Conservation (phyloP, 1,140 invertebrate genomes). For the Cephus cinctus region DNA sequence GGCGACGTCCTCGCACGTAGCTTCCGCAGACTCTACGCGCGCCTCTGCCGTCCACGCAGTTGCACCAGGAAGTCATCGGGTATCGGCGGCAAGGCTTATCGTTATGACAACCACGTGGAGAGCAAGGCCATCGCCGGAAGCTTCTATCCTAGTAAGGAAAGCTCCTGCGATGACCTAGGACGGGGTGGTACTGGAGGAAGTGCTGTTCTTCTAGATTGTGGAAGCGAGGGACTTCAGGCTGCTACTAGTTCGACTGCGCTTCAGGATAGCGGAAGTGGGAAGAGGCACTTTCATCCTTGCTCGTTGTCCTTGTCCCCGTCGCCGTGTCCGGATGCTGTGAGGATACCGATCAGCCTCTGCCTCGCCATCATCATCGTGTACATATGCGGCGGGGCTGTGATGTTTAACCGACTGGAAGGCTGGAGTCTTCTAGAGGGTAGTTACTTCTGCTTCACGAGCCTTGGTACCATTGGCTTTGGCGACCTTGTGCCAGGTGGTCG, state of each 20-base stretch:
- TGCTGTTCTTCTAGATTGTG: conserved; percentile 45
- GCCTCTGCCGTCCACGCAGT: conserved; percentile 47
- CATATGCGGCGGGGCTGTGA: conserved; percentile 84
- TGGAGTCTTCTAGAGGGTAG: conserved; percentile 88
- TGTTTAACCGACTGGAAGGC: conserved; percentile 86
- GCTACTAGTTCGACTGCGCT: conserved; percentile 42
- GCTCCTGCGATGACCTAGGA: conserved; percentile 46
- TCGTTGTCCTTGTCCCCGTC: conserved; percentile 40
- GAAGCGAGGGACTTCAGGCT: conserved; percentile 46
- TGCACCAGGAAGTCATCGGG: conserved; percentile 36
- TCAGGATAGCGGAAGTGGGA: conserved; percentile 36
- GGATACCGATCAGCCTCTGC: conserved; percentile 85
- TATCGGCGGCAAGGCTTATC: conserved; percentile 39
- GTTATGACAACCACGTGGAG: conserved; percentile 52
- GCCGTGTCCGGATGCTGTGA: conserved; percentile 57
- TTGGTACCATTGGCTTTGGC: conserved; percentile 88
- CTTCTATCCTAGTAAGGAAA: conserved; percentile 47
- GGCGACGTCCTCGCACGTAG: conserved; percentile 72
- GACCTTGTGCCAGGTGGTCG: conserved; percentile 73
- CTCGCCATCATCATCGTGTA: conserved; percentile 87
- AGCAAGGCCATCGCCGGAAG: conserved; percentile 30
- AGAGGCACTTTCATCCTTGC: conserved; percentile 43
- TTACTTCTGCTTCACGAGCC: conserved; percentile 93
- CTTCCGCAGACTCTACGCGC: conserved; percentile 59
- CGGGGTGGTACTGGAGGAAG: conserved; percentile 37